These are phyloP conservation scores for Sebastes hubbsi DNA, from an alignment of 2,797 vertebrate genomes.

Conservation along the genomic window DNA sequence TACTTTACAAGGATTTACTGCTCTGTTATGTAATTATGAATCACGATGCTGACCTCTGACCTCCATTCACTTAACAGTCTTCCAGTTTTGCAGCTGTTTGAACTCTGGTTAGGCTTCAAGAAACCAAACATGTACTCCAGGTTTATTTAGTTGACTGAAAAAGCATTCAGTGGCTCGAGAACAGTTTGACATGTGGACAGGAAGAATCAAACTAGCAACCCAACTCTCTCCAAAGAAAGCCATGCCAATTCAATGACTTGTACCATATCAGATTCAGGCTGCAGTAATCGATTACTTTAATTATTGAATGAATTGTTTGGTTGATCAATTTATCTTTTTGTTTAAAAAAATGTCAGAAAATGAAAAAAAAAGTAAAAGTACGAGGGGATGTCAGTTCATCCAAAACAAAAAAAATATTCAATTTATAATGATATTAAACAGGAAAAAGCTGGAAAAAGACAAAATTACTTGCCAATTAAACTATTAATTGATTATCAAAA, in stretches of 20 bases:
- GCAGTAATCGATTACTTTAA: background rate
- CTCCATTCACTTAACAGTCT: background rate
- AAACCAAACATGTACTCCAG: background rate
- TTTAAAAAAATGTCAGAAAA: background rate
- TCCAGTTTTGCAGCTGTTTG: background rate
- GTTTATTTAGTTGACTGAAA: background rate
- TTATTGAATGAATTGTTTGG: background rate
- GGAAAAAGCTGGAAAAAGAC: too few relatives aligned
- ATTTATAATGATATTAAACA: background rate
- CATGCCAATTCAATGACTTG: background rate
- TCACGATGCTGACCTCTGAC: conserved; percentile 5
- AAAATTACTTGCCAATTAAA: too few relatives aligned
- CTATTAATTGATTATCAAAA: too few relatives aligned
- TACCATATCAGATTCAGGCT: background rate
- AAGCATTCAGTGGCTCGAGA: background rate
- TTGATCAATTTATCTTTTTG: background rate
- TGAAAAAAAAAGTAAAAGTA: background rate
- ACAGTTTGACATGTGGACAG: background rate
- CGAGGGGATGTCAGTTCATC: background rate
- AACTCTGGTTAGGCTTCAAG: background rate
- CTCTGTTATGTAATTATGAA: background rate
- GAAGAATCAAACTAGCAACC: background rate
- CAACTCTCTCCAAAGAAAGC: background rate
- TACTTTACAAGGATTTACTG: background rate
- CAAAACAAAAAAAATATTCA: too few relatives aligned